phyloP scores from a whole-genome alignment of 2,797 vertebrate genomes.

The Gymnocypris eckloni region DNA sequence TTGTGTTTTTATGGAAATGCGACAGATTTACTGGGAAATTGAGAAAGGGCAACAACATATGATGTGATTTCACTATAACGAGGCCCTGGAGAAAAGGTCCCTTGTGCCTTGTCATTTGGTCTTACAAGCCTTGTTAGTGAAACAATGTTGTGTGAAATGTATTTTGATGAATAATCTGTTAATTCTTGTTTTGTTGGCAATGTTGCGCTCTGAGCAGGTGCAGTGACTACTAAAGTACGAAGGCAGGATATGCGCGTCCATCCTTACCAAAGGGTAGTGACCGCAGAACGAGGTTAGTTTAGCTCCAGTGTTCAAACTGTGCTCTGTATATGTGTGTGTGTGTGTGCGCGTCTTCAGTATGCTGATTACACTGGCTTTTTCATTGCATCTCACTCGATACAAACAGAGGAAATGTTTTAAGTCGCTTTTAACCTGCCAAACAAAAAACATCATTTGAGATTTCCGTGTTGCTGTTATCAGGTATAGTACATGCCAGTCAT shows the following conservation, averaged over 20 bases:
- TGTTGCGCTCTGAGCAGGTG: slow-evolving; percentile 99
- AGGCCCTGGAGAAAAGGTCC: slow-evolving; percentile 21
- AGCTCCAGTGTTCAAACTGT: slow-evolving; percentile 80
- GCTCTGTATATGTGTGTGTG: slow-evolving; percentile 60
- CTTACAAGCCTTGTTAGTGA: slow-evolving; percentile 49
- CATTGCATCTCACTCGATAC: slow-evolving; percentile 24
- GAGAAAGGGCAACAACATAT: slow-evolving; percentile 26
- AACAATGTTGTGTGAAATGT: slow-evolving; percentile 58
- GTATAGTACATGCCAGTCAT: slow-evolving; percentile 16
- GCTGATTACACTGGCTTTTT: slow-evolving; percentile 33
- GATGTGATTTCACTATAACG: slow-evolving; percentile 30
- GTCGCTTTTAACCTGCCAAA: slow-evolving; percentile 11
- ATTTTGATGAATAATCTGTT: slow-evolving; percentile 78
- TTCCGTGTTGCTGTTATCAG: slow-evolving; percentile 33
- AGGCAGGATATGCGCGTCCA: slow-evolving; percentile 99
- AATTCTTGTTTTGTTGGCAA: slow-evolving; percentile 86
- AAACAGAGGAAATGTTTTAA: slow-evolving; percentile 12
- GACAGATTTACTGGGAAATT: slow-evolving; percentile 13
- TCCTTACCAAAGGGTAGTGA: slow-evolving; percentile 99
- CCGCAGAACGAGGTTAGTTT: slow-evolving; percentile 99
- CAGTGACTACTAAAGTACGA: slow-evolving; percentile 99
- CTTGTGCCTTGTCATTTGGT: slow-evolving; percentile 44
- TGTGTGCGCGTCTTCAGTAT: slow-evolving; percentile 46
- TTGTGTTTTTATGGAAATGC: slow-evolving; percentile 34
- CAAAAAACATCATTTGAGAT: slow-evolving; percentile 19